These are phyloP conservation scores for Mustela lutreola DNA, from an alignment of 2,113 vertebrate species.

Conservation along the genomic window DNA sequence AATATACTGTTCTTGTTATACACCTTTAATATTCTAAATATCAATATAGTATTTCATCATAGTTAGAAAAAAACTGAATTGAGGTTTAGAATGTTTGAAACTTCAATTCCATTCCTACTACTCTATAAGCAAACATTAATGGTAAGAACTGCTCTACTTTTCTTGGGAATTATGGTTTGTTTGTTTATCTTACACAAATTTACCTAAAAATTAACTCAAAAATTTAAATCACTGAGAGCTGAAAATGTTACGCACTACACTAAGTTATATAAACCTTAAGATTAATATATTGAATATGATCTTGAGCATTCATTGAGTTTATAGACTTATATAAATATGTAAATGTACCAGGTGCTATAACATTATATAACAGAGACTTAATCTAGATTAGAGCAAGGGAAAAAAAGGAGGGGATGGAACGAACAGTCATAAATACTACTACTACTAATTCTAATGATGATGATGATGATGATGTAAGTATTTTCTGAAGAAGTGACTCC, in stretches of 20 bases:
- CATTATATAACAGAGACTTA: background rate
- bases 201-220: background rate
- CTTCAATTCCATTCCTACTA: background rate
- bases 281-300: background rate
- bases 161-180: background rate
- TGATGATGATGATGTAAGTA: background rate
- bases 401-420: fast-evolving
- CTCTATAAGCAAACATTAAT: background rate
- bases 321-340: background rate
- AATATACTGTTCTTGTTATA: background rate
- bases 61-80: background rate
- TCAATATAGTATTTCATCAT: background rate
- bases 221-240: background rate
- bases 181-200: background rate
- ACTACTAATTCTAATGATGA: no score
- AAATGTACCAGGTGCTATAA: background rate
- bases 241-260: background rate
- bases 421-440: background rate
- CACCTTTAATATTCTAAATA: background rate
- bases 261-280: background rate
- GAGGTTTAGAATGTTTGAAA: background rate
- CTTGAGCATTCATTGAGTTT: background rate
- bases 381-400: background rate
- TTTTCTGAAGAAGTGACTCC: background rate
- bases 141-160: background rate